Evolutionary conservation across 2,888 invertebrate species (phyloP).

Genomic region (Alloscopus bannaensis): DNA sequence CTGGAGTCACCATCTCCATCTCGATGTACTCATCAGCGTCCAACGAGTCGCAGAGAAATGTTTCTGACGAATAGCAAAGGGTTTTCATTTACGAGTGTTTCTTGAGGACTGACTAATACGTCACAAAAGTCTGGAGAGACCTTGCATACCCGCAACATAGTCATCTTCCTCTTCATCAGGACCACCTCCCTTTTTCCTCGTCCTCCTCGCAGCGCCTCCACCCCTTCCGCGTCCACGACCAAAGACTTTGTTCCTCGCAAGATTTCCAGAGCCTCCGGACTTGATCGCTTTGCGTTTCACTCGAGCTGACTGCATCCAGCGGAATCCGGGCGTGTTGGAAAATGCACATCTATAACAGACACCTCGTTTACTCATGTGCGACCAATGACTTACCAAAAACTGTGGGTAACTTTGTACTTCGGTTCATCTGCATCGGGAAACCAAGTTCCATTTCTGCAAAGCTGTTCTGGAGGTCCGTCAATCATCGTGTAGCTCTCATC

Average conservation of each 20-base stretch:
- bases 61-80: background rate
- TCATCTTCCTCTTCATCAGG: slow-evolving; percentile 73
- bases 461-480: slow-evolving; percentile 93
- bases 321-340: slow-evolving; percentile 89
- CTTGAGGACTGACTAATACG: too few species aligned
- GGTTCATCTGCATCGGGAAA: slow-evolving; percentile 85
- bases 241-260: slow-evolving; percentile 38
- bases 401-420: slow-evolving; percentile 66
- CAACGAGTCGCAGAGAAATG: slow-evolving; percentile 5
- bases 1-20: slow-evolving; percentile 82
- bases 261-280: slow-evolving; percentile 52
- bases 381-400: too few species aligned
- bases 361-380: too few species aligned
- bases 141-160: slow-evolving; percentile 71
- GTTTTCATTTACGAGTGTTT: background rate
- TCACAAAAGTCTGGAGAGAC: background rate
- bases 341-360: slow-evolving; percentile 81
- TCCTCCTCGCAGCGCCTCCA: too few species aligned
- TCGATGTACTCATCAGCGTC: slow-evolving; percentile 81
- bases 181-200: slow-evolving; percentile 62
- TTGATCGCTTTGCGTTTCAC: slow-evolving; percentile 67
- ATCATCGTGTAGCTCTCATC: slow-evolving; percentile 91
- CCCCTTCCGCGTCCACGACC: slow-evolving; percentile 29
- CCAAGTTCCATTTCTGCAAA: slow-evolving; percentile 95
- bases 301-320: slow-evolving; percentile 84